phyloP scores from a whole-genome alignment of 37 sponge, comb jelly and placozoan genomes.

The Agelas oroides region DNA sequence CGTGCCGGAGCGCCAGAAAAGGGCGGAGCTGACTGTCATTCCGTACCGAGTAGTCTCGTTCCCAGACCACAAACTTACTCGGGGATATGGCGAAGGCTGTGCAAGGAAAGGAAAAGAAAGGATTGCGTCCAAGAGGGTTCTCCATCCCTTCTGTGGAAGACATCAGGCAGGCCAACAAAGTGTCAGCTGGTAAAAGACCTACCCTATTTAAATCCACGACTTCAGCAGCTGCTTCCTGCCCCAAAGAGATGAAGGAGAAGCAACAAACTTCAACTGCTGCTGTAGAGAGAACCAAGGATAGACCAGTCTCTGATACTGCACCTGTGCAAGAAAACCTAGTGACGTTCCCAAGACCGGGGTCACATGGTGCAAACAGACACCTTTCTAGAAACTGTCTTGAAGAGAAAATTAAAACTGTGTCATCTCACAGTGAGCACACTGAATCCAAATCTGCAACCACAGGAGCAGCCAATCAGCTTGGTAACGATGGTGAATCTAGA shows the following conservation, averaged over 20 bases:
- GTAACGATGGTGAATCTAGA: background rate
- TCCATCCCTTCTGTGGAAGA: constrained; percentile 34
- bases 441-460: background rate
- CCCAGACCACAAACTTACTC: too few relatives aligned
- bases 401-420: too few relatives aligned
- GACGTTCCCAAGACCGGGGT: background rate
- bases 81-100: too few relatives aligned
- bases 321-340: background rate
- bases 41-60: too few relatives aligned
- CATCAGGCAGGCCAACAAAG: constrained; percentile 27
- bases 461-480: background rate
- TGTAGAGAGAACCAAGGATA: background rate
- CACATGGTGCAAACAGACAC: background rate
- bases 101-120: background rate
- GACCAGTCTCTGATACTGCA: background rate
- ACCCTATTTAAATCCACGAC: background rate
- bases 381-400: too few relatives aligned
- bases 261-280: background rate
- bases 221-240: background rate
- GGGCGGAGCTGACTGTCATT: too few relatives aligned
- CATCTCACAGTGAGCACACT: background rate
- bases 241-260: background rate
- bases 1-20: too few relatives aligned
- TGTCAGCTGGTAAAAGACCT: background rate
- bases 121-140: background rate